Evolutionary conservation across 1,140 invertebrate species (phyloP).

Genomic region (Battus philenor): DNA sequence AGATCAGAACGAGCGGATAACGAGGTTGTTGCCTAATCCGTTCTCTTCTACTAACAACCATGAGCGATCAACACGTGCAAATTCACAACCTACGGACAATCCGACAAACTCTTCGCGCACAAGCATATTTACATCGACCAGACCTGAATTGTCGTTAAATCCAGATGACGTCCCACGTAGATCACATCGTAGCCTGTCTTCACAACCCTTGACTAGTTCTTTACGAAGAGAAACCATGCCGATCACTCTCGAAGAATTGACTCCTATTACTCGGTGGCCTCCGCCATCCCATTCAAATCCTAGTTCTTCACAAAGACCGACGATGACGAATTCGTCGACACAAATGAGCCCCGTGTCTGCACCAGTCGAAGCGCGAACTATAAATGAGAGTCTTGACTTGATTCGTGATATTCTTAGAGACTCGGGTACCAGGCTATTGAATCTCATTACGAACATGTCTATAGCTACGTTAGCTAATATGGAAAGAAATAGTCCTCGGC

Average conservation of each 20-base stretch:
- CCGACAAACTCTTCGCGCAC: conserved; percentile 46
- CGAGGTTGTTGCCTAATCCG: conserved; percentile 56
- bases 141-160: conserved; percentile 28
- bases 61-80: conserved; percentile 20
- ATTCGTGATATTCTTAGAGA: conserved; percentile 69
- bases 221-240: neutral
- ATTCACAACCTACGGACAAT: conserved; percentile 21
- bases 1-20: conserved; percentile 38
- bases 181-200: conserved; percentile 1
- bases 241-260: neutral
- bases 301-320: conserved; percentile 23
- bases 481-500: conserved; percentile 33
- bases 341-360: conserved; percentile 36
- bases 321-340: conserved; percentile 40
- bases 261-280: neutral
- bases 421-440: conserved; percentile 66
- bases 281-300: conserved; percentile 23
- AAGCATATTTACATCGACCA: conserved; percentile 46
- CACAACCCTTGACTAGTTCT: neutral
- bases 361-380: conserved; percentile 53
- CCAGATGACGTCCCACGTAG: conserved; percentile 33
- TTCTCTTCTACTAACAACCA: conserved; percentile 44
- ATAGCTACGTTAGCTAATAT: conserved; percentile 44
- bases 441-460: conserved; percentile 68
- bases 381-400: conserved; percentile 63